A percentile compares a stretch with the other conserved stretches of the same genome.
Evolutionary conservation across 2,797 vertebrate genomes (phyloP).

Genomic region (Chloroceryle amazona): DNA sequence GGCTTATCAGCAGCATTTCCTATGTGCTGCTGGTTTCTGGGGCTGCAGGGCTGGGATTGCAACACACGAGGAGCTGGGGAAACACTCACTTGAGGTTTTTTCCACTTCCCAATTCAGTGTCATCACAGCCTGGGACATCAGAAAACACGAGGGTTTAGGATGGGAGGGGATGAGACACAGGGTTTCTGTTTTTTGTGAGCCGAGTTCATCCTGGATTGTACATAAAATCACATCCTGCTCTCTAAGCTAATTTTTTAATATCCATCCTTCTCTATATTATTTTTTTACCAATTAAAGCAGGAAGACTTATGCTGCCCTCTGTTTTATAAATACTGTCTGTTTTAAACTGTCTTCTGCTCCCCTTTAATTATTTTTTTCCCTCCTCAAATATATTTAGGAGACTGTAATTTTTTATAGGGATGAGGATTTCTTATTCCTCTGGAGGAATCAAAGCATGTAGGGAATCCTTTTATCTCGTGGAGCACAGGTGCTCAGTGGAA

Average conservation of each 20-base stretch:
- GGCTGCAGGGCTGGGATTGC: neutral
- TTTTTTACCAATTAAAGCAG: neutral
- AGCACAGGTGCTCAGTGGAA: neutral
- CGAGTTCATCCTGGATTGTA: neutral
- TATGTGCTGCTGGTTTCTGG: fast-evolving
- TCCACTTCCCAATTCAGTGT: neutral
- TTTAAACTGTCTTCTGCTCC: neutral
- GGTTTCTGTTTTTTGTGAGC: neutral
- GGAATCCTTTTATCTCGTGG: neutral
- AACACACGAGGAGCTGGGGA: neutral
- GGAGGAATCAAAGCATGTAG: neutral
- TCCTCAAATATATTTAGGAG: neutral
- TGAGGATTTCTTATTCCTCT: neutral
- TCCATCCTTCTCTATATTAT: neutral
- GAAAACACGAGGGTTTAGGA: neutral
- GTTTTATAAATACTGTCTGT: neutral
- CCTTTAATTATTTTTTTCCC: neutral
- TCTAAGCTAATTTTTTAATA: neutral
- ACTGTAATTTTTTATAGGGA: neutral
- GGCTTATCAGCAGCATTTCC: neutral
- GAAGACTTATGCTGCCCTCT: neutral
- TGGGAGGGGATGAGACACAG: neutral
- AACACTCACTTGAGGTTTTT: neutral
- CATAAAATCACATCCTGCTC: neutral
- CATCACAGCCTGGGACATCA: neutral